Percentiles rank a stretch among this genome's conserved stretches.
Evolutionary conservation across 2,888 invertebrate genomes (phyloP).

Genomic region (Eretmocerus hayati): DNA sequence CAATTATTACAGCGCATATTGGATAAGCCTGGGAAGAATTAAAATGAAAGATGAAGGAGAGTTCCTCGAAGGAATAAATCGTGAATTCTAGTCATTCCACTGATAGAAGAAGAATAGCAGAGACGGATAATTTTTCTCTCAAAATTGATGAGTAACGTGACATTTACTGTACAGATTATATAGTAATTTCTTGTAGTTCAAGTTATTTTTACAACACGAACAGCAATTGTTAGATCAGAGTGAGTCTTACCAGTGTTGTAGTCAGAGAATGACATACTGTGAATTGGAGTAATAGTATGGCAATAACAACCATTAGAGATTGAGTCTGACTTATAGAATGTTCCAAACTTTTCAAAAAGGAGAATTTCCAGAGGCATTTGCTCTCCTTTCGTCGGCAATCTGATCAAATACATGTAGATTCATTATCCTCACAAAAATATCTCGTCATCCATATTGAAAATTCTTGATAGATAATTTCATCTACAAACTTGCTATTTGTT

Average conservation of each 20-base stretch:
- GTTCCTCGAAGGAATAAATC: too few species aligned
- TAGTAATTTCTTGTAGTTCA: too few species aligned
- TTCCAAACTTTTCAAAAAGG: constrained; percentile 55
- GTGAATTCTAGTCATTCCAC: too few species aligned
- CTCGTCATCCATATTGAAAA: too few species aligned
- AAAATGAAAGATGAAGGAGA: too few species aligned
- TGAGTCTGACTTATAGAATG: constrained; percentile 55
- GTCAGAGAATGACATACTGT: constrained; percentile 52
- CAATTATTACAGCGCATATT: constrained; percentile 38
- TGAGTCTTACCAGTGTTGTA: constrained; percentile 52
- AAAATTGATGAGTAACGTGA: too few species aligned
- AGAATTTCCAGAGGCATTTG: constrained; percentile 50
- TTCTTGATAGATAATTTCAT: too few species aligned
- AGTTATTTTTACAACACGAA: not conserved
- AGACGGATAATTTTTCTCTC: too few species aligned
- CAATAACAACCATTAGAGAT: constrained; percentile 55
- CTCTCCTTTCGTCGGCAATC: constrained; percentile 52
- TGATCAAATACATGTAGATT: too few species aligned
- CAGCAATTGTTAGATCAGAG: not conserved
- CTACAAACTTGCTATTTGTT: constrained; percentile 47
- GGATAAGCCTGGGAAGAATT: constrained; percentile 41
- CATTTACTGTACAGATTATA: too few species aligned
- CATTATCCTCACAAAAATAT: too few species aligned
- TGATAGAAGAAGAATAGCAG: too few species aligned
- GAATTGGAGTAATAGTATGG: constrained; percentile 54